Evolutionary conservation across 2,113 vertebrate genomes (phyloP).

Genomic region (Dasypus novemcinctus): DNA sequence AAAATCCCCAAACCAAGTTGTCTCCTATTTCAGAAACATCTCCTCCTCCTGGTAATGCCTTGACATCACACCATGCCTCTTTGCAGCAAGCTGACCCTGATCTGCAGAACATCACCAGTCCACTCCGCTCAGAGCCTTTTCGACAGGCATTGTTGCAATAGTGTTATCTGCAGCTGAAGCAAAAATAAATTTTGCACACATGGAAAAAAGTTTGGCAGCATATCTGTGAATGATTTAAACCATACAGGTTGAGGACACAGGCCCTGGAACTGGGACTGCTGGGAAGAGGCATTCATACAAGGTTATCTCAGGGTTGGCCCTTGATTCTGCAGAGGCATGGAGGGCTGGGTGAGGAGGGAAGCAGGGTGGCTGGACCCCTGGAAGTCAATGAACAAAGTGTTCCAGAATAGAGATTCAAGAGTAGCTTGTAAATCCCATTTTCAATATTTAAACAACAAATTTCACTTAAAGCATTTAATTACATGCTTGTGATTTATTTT

Average conservation of each 20-base stretch:
- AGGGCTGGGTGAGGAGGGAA: rapidly evolving
- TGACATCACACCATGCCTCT: not conserved
- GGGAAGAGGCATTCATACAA: not conserved
- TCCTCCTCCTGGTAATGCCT: constrained; percentile 2
- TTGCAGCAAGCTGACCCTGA: not conserved
- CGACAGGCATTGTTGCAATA: not conserved
- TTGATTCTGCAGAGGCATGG: not conserved
- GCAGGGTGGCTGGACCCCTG: not conserved
- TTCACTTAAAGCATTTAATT: not conserved
- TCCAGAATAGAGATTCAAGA: not conserved
- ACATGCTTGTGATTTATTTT: not conserved
- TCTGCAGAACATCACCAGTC: not conserved
- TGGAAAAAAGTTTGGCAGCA: not conserved
- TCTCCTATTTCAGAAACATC: constrained; percentile 16
- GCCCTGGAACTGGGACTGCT: not conserved
- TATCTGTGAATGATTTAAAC: not conserved
- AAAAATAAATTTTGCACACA: not conserved
- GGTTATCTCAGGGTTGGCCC: not conserved
- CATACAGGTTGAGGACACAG: not conserved
- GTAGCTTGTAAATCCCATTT: not conserved
- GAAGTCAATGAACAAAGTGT: not conserved
- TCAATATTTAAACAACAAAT: constrained; percentile 11
- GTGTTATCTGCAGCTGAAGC: not conserved
- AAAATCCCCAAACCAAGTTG: not conserved
- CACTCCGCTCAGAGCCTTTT: not conserved